Conservation (phyloP, 1,140 invertebrate species). For the Drosophila ogumai region DNA sequence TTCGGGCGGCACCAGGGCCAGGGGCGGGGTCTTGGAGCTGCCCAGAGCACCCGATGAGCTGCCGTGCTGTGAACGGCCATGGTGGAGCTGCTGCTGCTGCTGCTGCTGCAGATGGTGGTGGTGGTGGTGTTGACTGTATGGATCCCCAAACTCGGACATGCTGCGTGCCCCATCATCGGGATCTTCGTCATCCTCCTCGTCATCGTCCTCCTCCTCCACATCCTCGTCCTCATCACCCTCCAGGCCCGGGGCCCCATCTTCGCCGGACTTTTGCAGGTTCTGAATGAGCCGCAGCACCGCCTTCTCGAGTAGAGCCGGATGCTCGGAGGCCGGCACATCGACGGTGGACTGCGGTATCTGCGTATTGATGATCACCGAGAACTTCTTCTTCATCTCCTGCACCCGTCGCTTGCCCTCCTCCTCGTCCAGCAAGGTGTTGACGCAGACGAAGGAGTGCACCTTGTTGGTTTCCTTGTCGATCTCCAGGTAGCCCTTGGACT, state of each 20-base stretch:
- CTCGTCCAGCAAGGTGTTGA: constrained; percentile 91
- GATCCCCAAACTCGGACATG: constrained; percentile 31
- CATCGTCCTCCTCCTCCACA: constrained; percentile 46
- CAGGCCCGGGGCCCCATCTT: constrained; percentile 32
- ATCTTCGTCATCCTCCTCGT: constrained; percentile 52
- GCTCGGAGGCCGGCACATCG: constrained; percentile 87
- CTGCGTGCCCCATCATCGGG: constrained; percentile 44
- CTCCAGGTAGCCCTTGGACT: constrained; percentile 92
- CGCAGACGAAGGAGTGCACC: constrained; percentile 93
- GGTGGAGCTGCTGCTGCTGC: constrained; percentile 17
- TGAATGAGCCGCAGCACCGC: constrained; percentile 89
- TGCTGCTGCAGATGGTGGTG: constrained; percentile 9
- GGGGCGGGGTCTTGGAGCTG: constrained; percentile 69
- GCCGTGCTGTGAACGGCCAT: constrained; percentile 25
- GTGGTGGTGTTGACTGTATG: constrained; percentile 10
- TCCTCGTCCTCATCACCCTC: constrained; percentile 46
- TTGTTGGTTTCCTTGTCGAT: constrained; percentile 89
- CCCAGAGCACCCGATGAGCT: constrained; percentile 26
- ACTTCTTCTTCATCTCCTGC: constrained; percentile 90
- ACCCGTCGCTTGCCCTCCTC: constrained; percentile 89
- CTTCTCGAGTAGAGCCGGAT: constrained; percentile 88
- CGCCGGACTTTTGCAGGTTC: constrained; percentile 85
- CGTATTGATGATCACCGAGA: constrained; percentile 87
- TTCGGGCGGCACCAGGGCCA: constrained; percentile 86
- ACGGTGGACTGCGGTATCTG: constrained; percentile 81